phyloP scores from a whole-genome alignment of 1,140 invertebrate genomes.

The Venturia canescens region DNA sequence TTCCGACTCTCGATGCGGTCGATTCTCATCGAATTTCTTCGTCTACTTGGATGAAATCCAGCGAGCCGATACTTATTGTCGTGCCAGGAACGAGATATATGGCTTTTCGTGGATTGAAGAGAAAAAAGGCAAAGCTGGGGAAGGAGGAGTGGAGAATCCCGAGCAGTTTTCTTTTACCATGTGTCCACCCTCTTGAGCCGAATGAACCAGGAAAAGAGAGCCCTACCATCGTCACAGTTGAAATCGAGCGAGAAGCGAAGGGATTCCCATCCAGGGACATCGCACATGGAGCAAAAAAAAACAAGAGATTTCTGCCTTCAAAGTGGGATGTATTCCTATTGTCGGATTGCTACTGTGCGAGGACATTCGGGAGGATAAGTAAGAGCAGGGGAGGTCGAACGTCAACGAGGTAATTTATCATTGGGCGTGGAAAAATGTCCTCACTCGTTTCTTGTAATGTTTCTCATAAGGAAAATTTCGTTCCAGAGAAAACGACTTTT shows the following conservation, averaged over 20 bases:
- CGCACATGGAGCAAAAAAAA: neutral
- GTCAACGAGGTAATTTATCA: conserved; percentile 46
- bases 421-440: conserved; percentile 17
- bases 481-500: neutral
- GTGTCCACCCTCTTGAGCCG: conserved; percentile 49
- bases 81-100: conserved; percentile 24
- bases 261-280: neutral
- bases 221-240: conserved; percentile 28
- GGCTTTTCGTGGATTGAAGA: conserved; percentile 7
- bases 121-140: neutral
- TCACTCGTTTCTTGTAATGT: too few species aligned
- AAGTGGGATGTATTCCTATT: conserved; percentile 48
- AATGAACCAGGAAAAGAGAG: conserved; percentile 13
- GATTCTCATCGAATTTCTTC: conserved; percentile 26
- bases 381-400: conserved; percentile 45
- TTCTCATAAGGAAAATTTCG: neutral
- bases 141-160: conserved; percentile 15
- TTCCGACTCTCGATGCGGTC: conserved; percentile 25
- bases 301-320: conserved; percentile 48
- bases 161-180: conserved; percentile 22
- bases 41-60: conserved; percentile 42
- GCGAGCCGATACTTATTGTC: conserved; percentile 43
- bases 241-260: conserved; percentile 41
- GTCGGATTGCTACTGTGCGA: conserved; percentile 45
- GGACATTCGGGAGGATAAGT: conserved; percentile 30